These are phyloP conservation scores for Valencia hispanica DNA, from an alignment of 2,797 vertebrate species.

Conservation along the genomic window DNA sequence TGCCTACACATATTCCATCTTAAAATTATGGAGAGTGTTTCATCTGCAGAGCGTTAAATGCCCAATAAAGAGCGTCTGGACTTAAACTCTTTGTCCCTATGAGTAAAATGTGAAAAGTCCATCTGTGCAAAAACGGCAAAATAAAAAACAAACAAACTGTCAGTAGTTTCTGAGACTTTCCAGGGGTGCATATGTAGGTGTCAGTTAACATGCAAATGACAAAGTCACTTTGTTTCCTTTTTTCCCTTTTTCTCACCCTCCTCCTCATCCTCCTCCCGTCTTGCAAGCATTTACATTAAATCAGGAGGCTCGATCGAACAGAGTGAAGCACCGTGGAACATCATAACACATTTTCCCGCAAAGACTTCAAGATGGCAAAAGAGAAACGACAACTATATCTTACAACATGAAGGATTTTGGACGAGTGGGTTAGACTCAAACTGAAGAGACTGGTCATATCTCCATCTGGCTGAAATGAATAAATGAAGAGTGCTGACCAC, in stretches of 20 bases:
- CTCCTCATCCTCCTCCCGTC: slow-evolving; percentile 30
- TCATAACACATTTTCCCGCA: slow-evolving; percentile 19
- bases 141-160: slow-evolving; percentile 17
- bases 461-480: slow-evolving; percentile 30
- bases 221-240: slow-evolving; percentile 50
- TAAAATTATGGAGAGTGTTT: slow-evolving; percentile 41
- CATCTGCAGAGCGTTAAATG: slow-evolving; percentile 26
- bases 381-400: background rate
- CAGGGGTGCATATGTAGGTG: slow-evolving; percentile 52
- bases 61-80: slow-evolving; percentile 17
- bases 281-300: slow-evolving; percentile 52
- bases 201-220: slow-evolving; percentile 51
- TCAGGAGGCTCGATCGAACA: slow-evolving; percentile 38
- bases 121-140: slow-evolving; percentile 39
- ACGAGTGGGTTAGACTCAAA: background rate
- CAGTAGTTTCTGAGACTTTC: slow-evolving; percentile 52
- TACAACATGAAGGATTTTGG: background rate
- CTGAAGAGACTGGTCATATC: slow-evolving; percentile 29
- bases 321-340: slow-evolving; percentile 1
- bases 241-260: slow-evolving; percentile 33
- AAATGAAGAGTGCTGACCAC: slow-evolving; percentile 20
- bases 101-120: slow-evolving; percentile 49
- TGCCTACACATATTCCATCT: slow-evolving; percentile 61
- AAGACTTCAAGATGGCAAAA: slow-evolving; percentile 2
- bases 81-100: slow-evolving; percentile 37